Base-by-base conservation (phyloP, 1,140 invertebrate genomes). In the Vanessa atalanta region DNA sequence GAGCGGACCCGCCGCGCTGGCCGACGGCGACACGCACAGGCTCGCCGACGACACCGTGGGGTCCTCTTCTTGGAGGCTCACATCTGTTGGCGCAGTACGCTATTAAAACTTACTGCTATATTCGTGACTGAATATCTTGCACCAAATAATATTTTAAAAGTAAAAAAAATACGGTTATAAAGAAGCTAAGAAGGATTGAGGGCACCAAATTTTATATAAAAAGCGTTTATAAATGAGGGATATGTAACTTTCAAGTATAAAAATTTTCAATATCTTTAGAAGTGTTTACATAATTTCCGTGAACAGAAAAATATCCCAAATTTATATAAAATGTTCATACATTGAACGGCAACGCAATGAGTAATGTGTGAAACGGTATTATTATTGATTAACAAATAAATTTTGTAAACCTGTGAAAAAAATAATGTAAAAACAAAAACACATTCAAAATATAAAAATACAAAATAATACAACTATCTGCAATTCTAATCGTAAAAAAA, bases 31-130 rank as follows among this genome's bases (percentile, higher is more conserved):
- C 84, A 91, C 87, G 67, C 88, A 90, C 0, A 91, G 76, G 77
- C 89, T 91, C 50, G 88, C 89, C 1, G 89, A 93, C 0, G 91
- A 91, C 23, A 93, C 80, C 3, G 91, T 91, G 47, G 84, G 80
- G 37, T 93, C 89, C 3, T 89, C 90, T 67, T 87, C 88, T 31
- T 82, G 82, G 9, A 84, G 84, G 43, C 77, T 78, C 15, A 84
- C 88, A 63, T 88, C 90, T 91, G 82, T 80, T 55, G 51, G 16
- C 37, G 37, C 37, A 11, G 9, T 9, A 43, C 37, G 37, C 37
- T 43, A 9, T 43, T 43, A 43, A 8, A 43, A 43, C 37, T 43
- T 43, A 43, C 37, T 9, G 37, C 37, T 43, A 43, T 1, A 43
- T 43, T 43, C 37, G 37, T 9, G 7, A 43, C 8, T 8, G 37